Evolutionary conservation across 2,113 vertebrate species (phyloP).

Genomic region (Marcusenius ussheri): DNA sequence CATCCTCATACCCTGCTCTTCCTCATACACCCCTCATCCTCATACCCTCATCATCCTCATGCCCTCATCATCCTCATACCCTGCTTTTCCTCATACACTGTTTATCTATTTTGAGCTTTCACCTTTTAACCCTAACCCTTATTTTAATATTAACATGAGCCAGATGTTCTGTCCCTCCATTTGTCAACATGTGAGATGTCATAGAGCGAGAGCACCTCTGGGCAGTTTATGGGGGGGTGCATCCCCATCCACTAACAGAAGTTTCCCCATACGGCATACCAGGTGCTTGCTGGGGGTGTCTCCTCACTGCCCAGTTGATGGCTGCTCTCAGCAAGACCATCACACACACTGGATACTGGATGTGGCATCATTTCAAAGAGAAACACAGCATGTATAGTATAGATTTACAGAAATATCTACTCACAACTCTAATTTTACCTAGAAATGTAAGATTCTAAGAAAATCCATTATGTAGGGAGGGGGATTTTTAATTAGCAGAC

Average conservation of each 20-base stretch:
- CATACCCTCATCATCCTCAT: background rate
- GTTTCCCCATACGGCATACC: background rate
- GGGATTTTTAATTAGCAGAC: background rate
- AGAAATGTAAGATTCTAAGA: background rate
- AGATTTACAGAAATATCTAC: background rate
- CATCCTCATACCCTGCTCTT: too few relatives aligned
- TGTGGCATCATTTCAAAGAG: background rate
- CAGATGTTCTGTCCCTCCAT: background rate
- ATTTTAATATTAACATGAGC: background rate
- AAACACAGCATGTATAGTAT: background rate
- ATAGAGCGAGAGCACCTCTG: background rate
- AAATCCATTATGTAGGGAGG: background rate
- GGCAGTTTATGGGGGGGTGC: background rate
- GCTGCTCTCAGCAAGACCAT: background rate
- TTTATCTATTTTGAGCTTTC: background rate
- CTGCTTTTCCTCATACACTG: background rate
- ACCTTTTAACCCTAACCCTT: background rate
- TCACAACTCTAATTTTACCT: background rate
- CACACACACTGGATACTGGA: background rate
- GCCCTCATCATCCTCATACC: background rate
- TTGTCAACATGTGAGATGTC: background rate
- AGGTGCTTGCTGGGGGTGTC: background rate
- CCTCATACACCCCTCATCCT: background rate
- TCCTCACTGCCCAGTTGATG: background rate
- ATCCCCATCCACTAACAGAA: background rate